phyloP scores from a whole-genome alignment of 2,888 invertebrate genomes.

The Drosophila acutilabella region DNA sequence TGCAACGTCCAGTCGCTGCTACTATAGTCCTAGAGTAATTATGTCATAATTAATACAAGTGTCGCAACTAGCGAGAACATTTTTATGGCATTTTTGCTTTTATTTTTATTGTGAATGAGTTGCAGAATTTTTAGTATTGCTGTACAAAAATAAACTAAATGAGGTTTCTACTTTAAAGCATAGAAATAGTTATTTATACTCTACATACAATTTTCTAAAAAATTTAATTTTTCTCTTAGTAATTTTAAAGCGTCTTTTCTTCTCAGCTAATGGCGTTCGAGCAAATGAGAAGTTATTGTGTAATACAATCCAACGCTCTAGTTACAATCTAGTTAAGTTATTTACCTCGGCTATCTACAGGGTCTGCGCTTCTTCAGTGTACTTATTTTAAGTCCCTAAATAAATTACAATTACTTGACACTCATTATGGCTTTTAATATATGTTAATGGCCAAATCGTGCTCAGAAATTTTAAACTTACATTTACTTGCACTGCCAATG shows the following conservation, averaged over 20 bases:
- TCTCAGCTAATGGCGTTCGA: background rate
- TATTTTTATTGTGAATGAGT: background rate
- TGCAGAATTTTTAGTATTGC: background rate
- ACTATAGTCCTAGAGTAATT: constrained; percentile 25
- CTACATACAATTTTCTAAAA: no score
- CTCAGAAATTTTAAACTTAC: constrained; percentile 49
- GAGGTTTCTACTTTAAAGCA: no score
- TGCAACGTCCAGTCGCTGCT: background rate
- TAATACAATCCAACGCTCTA: constrained; percentile 11
- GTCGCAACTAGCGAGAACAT: constrained; percentile 16
- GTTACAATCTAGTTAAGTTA: constrained; percentile 6
- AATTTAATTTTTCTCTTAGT: background rate
- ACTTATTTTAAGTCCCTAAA: constrained; percentile 41
- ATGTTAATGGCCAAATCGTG: constrained; percentile 79
- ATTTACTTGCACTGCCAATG: constrained; percentile 24
- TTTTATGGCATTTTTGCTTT: constrained; percentile 13
- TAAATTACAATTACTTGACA: constrained; percentile 76
- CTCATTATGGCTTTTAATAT: constrained; percentile 78
- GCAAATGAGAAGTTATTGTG: constrained; percentile 33
- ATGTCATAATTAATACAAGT: constrained; percentile 46
- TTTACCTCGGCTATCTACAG: constrained; percentile 2
- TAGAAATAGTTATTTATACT: no score
- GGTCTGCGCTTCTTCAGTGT: constrained; percentile 16
- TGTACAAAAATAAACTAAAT: background rate
- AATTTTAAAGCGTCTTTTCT: background rate